These are phyloP conservation scores for Stenichneumon culpator DNA, from an alignment of 2,888 invertebrate species.

Conservation along the genomic window DNA sequence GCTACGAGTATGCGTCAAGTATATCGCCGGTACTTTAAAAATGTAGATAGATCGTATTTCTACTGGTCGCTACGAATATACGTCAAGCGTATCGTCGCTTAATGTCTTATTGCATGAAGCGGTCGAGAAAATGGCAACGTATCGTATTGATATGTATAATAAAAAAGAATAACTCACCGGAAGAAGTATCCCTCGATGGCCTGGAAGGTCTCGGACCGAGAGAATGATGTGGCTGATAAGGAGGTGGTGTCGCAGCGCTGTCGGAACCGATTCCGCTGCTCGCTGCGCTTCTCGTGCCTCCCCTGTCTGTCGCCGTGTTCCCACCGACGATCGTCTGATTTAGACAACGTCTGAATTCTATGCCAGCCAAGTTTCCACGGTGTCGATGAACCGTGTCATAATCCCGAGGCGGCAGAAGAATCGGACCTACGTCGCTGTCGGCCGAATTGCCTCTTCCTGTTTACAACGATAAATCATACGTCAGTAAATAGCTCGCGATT, in stretches of 20 bases:
- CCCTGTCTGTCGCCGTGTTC: constrained; percentile 82
- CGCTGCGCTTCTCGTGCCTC: constrained; percentile 88
- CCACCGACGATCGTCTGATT: constrained; percentile 90
- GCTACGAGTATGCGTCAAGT: no score
- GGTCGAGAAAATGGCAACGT: neutral
- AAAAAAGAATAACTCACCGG: constrained; percentile 77
- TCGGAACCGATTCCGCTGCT: constrained; percentile 96
- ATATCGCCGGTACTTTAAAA: no score
- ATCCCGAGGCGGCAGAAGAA: constrained; percentile 96
- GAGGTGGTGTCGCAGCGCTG: constrained; percentile 92
- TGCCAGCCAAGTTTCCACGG: constrained; percentile 91
- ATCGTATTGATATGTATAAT: neutral
- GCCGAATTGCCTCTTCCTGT: constrained; percentile 82
- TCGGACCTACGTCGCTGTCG: constrained; percentile 87
- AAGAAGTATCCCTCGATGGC: constrained; percentile 83
- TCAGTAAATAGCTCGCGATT: neutral
- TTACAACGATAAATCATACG: constrained; percentile 4
- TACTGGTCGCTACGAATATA: no score
- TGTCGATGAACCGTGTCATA: constrained; percentile 96
- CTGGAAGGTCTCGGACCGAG: constrained; percentile 82
- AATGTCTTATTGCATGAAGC: neutral
- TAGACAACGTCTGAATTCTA: constrained; percentile 90
- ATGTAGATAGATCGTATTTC: no score
- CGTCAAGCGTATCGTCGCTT: no score
- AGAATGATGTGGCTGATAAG: constrained; percentile 82